A percentile compares a stretch with the other conserved stretches of the same genome.
These are phyloP conservation scores for Drosophila melanocephala DNA, from an alignment of 2,888 invertebrate species.

Conservation along the genomic window DNA sequence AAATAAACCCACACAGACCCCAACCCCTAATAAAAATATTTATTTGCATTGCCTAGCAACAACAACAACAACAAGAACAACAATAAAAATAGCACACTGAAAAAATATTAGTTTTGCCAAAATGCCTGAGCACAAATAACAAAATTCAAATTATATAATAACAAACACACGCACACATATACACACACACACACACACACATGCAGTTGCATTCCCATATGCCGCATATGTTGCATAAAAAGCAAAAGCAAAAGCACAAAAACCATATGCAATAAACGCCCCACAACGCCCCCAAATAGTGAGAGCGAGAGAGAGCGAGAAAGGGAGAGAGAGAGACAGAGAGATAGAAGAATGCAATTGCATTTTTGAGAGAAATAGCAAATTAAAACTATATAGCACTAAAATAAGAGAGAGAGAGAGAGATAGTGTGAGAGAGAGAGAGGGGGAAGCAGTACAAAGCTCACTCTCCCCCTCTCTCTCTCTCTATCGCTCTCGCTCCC, in stretches of 20 bases:
- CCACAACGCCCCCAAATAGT: constrained; percentile 51
- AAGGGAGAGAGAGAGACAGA: not conserved
- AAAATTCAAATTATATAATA: constrained; percentile 75
- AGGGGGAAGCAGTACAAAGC: constrained; percentile 33
- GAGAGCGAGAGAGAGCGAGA: constrained; percentile 5
- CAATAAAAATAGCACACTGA: constrained; percentile 18
- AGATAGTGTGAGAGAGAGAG: constrained; percentile 7
- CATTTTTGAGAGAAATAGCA: constrained; percentile 33
- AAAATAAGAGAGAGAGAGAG: constrained; percentile 1
- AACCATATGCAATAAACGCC: constrained; percentile 71
- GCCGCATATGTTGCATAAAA: constrained; percentile 78
- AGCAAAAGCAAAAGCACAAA: constrained; percentile 59
- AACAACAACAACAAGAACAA: constrained; percentile 3
- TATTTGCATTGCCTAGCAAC: constrained; percentile 64
- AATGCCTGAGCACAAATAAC: constrained; percentile 62
- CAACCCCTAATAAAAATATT: not conserved
- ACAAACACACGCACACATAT: constrained; percentile 11
- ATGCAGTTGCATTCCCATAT: constrained; percentile 33
- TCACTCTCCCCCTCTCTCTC: constrained; percentile 10
- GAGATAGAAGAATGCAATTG: constrained; percentile 49
- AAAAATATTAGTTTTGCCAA: constrained; percentile 46
- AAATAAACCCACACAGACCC: not conserved
- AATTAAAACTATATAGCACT: constrained; percentile 22
- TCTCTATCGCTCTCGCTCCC: not conserved
- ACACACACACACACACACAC: not conserved